phyloP scores from a whole-genome alignment of 2,888 invertebrate genomes.

The Chymomyza caudatula region DNA sequence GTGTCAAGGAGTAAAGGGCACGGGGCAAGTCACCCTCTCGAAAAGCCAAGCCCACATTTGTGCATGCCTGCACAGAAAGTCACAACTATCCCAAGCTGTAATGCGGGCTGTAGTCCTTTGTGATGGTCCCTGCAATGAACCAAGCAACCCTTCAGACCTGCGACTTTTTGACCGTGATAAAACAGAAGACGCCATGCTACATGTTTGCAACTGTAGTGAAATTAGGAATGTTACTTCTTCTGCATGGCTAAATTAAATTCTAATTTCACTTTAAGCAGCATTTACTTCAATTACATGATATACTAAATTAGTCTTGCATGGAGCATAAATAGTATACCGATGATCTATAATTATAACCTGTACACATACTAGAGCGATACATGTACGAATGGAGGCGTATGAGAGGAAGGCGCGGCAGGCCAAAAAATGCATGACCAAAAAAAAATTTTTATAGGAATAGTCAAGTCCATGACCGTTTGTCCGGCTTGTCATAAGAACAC shows the following conservation, averaged over 20 bases:
- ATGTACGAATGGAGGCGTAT: too few relatives aligned
- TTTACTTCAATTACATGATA: too few relatives aligned
- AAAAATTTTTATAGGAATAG: too few relatives aligned
- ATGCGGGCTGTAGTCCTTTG: conserved; percentile 50
- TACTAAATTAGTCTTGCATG: neutral
- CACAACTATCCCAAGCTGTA: conserved; percentile 67
- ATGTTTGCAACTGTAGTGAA: conserved; percentile 11
- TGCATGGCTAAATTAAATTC: conserved; percentile 51
- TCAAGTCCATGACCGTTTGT: too few relatives aligned
- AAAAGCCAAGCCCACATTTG: conserved; percentile 56
- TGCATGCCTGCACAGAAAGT: conserved; percentile 55
- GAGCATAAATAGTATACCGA: neutral
- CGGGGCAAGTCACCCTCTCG: neutral
- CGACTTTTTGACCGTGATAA: conserved; percentile 60
- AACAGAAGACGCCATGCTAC: conserved; percentile 60
- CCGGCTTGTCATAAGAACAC: too few relatives aligned
- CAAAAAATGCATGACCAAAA: too few relatives aligned
- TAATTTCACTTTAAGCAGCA: conserved; percentile 46
- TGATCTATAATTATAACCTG: neutral
- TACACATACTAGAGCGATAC: too few relatives aligned
- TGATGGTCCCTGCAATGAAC: conserved; percentile 6
- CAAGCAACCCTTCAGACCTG: conserved; percentile 7
- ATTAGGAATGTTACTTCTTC: neutral
- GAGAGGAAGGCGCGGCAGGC: too few relatives aligned
- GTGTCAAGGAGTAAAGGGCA: neutral